Evolutionary conservation across 1,140 invertebrate species (phyloP), one percentile per base, ranked within the genome.

Genomic region (Trichonephila clavata): DNA sequence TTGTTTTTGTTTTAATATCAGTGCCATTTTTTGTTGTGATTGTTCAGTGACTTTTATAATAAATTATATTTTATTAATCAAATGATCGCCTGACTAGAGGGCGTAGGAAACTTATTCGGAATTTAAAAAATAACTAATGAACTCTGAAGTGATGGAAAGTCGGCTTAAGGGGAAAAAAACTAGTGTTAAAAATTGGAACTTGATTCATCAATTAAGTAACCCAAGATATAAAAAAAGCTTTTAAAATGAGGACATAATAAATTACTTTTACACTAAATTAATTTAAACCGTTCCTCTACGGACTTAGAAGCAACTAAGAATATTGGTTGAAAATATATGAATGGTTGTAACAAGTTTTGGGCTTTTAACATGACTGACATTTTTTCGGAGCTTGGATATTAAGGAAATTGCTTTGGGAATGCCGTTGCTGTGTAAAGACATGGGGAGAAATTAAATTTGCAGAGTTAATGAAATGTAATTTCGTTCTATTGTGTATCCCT

Each of bases 141-240:
- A 71, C 21, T 14, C 14, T 27, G 13, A 10, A 32, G 1, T n/a
- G 24, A 71, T 16, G 24, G 21, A 71, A 14, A 27, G 24, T 27
- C 24, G 16, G 65, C 65, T 71, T 71, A 32, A 14, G 24, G 5
- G 21, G 21, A 63, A 71, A 71, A 2, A 71, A 71, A 71, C 1
- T 27, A 2, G n/a, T 27, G 24, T 27, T 27, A 27, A 27, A 63
- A 32, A 71, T 16, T 32, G 65, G 65, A 71, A 27, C n/a, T 10
- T 32, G 65, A 71, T 71, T 71, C 65, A 71, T 71, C 65, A 71
- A 71, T 71, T 71, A 71, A 71, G 24, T 27, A 71, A 27, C 13
- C 24, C 10, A 27, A 71, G 13, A 2, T 71, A 27, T 27, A 27
- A 71, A 71, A 71, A 71, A 16, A 71, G 24, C n/a, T 71, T 32